phyloP scores from a whole-genome alignment of 2,113 vertebrate genomes.

The Paedocypris sp. region DNA sequence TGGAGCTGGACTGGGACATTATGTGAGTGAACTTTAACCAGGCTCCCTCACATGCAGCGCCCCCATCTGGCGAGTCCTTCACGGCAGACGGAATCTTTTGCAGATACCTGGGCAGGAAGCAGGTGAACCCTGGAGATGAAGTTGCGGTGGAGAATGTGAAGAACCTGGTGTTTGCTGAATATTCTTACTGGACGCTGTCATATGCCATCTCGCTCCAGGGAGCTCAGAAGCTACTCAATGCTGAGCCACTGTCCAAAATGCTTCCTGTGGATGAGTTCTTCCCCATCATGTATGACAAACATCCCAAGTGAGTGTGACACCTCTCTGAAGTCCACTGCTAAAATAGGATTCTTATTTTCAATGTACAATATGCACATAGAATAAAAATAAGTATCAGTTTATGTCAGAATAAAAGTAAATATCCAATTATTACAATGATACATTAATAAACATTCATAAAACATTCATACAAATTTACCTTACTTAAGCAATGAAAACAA shows the following conservation, averaged over 20 bases:
- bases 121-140: slow-evolving; percentile 75
- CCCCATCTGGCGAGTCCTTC: neutral
- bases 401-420: too few species aligned
- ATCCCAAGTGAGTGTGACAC: slow-evolving; percentile 74
- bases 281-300: slow-evolving; percentile 94
- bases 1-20: slow-evolving; percentile 80
- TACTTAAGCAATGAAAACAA: too few species aligned
- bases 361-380: too few species aligned
- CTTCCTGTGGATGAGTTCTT: slow-evolving; percentile 92
- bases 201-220: slow-evolving; percentile 76
- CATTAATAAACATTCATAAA: too few species aligned
- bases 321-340: neutral
- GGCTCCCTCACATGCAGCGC: neutral
- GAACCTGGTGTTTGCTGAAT: slow-evolving; percentile 74
- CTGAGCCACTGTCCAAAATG: slow-evolving; percentile 81
- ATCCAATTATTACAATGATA: too few species aligned
- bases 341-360: too few species aligned
- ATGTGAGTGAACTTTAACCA: slow-evolving; percentile 63
- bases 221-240: slow-evolving; percentile 80
- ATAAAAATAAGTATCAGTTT: too few species aligned
- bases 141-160: slow-evolving; percentile 62
- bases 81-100: neutral
- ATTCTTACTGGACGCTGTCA: slow-evolving; percentile 91
- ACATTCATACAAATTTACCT: too few species aligned
- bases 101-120: slow-evolving; percentile 91